Base-by-base conservation (phyloP, 2,888 invertebrate genomes). In the Gastrophysa polygoni region DNA sequence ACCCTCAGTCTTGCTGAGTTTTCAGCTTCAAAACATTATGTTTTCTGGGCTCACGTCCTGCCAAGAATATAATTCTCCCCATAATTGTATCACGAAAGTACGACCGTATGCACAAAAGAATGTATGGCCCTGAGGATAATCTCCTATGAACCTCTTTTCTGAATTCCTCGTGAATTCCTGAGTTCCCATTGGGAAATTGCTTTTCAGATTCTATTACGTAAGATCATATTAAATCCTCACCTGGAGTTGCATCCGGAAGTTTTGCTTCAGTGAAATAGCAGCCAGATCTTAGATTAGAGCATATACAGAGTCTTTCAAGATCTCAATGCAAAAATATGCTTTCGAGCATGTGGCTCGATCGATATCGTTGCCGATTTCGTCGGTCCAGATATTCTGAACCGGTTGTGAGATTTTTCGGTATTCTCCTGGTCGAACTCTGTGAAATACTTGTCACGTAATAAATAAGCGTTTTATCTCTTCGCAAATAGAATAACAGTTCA, bases 391-490 rank as follows among this genome's bases (percentile, higher is more conserved):
- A 32, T 32, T 51, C 50, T 34, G 50, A 63, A 51, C 38, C 56
- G 47, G 55, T 62, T 55, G 38, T 54, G 57, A 62, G 57, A 61
- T 63, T 57, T 57, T 28, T 34, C 48, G 49, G 54, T 61, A 50
- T 64, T 17, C 32, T 28, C 46, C 29, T 29, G 60, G 49, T 54
- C 49, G 51, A 59, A 55, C 63, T 57, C 49, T 58, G 60, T 50
- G 60, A 64, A 64, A 63, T 61, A 67, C 59, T 64, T 56, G 57
- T 57, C 67, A 67, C 67, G 67, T 67, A 67, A 67, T 67, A 67
- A 64, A 67, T 67, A 67, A 67, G 63, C 64, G 67, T 64, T 67
- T 67, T 67, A 67, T 67, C 67, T 63, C 49, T 51, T 61, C 52
- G 56, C 64, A 59, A 63, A 67, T 67, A 60, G 63, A 67, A 67